Conservation (phyloP, 1,140 invertebrate genomes). For the Patella vulgata region DNA sequence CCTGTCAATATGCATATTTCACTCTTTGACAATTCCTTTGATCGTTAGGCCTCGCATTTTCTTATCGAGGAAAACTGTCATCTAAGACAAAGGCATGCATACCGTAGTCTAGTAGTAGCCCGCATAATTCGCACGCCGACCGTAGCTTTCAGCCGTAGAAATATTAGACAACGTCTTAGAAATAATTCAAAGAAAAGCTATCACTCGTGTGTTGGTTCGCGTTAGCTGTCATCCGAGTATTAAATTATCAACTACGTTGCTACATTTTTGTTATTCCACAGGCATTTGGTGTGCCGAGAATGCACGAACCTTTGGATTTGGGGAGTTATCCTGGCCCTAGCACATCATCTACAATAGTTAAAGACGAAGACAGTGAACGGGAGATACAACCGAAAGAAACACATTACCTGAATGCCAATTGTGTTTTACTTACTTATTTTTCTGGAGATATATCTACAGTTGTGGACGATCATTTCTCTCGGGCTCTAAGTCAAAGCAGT, state of each 20-base stretch:
- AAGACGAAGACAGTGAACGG: slow-evolving; percentile 47
- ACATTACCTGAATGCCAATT: slow-evolving; percentile 93
- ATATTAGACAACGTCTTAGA: slow-evolving; percentile 1
- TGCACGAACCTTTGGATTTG: slow-evolving; percentile 12
- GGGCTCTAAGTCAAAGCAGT: slow-evolving; percentile 75
- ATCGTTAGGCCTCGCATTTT: no score
- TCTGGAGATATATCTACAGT: slow-evolving; percentile 89
- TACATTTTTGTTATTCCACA: slow-evolving; percentile 18
- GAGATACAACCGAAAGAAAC: slow-evolving; percentile 70
- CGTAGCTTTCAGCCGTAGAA: slow-evolving; percentile 5
- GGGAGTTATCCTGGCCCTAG: slow-evolving; percentile 1
- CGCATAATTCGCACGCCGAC: slow-evolving; percentile 1
- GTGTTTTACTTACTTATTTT: slow-evolving; percentile 94
- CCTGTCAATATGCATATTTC: no score
- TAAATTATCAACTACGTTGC: slow-evolving; percentile 16
- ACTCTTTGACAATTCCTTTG: no score
- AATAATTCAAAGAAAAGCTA: slow-evolving; percentile 6
- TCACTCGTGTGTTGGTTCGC: no score
- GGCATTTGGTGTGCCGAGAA: slow-evolving; percentile 16
- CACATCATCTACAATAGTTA: neutral
- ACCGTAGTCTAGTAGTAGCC: slow-evolving; percentile 4
- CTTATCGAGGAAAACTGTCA: no score
- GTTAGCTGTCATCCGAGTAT: slow-evolving; percentile 14
- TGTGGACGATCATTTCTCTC: slow-evolving; percentile 93
- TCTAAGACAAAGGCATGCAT: slow-evolving; percentile 6